Percentiles rank a stretch among this genome's conserved stretches.
phyloP scores from a whole-genome alignment of 2,797 vertebrate genomes.

The Florisuga fusca region DNA sequence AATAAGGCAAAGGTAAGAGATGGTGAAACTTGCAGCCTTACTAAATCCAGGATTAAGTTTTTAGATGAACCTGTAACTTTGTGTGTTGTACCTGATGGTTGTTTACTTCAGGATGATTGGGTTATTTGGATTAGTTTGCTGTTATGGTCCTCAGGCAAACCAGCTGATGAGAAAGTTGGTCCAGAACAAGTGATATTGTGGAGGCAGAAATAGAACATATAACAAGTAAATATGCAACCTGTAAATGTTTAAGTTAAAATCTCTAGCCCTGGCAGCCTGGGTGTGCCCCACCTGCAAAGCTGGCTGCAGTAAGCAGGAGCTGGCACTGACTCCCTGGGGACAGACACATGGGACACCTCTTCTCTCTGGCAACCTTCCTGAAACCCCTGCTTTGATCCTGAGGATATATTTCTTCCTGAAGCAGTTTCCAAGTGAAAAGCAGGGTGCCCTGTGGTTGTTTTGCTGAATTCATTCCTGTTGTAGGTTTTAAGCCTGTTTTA shows the following conservation, averaged over 20 bases:
- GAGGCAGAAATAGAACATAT: neutral
- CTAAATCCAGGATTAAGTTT: neutral
- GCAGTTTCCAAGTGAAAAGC: neutral
- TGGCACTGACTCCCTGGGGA: neutral
- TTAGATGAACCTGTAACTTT: neutral
- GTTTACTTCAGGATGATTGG: neutral
- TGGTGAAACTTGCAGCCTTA: neutral
- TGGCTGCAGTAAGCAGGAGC: neutral
- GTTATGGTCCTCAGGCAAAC: neutral
- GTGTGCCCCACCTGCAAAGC: neutral
- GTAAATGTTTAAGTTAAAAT: neutral
- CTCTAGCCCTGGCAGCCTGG: neutral
- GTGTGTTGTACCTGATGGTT: neutral
- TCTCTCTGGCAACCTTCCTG: neutral
- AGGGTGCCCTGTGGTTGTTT: neutral
- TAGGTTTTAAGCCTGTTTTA: neutral
- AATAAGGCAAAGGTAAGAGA: neutral
- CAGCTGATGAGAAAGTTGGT: neutral
- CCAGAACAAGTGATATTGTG: neutral
- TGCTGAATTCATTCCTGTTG: neutral
- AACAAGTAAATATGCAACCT: rapidly evolving
- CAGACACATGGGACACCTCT: neutral
- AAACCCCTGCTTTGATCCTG: neutral
- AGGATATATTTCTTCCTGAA: neutral
- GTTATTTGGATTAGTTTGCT: neutral